Conservation (phyloP, 1,140 invertebrate genomes). For the Pogonus chalceus region DNA sequence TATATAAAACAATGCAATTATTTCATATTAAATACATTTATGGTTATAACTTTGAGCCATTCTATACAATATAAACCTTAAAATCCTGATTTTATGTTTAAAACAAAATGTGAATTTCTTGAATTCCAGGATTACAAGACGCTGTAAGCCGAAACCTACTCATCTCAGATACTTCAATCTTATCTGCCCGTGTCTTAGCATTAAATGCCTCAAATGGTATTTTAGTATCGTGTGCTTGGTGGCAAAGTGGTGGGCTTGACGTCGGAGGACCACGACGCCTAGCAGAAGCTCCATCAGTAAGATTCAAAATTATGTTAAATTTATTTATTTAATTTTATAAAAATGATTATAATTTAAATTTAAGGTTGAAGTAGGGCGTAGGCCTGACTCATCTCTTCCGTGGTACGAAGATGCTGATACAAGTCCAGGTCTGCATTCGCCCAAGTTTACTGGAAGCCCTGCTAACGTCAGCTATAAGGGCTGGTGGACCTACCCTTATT, state of each 20-base stretch:
- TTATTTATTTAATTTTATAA: no score
- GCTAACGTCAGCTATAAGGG: conserved; percentile 54
- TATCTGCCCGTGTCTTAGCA: conserved; percentile 46
- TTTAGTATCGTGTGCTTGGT: conserved; percentile 45
- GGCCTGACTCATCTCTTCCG: conserved; percentile 41
- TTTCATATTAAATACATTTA: no score
- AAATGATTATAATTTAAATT: no score
- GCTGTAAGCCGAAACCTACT: conserved; percentile 47
- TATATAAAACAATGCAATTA: no score
- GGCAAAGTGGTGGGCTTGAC: conserved; percentile 38
- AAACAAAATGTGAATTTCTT: no score
- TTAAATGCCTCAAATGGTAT: conserved; percentile 49
- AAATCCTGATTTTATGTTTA: no score
- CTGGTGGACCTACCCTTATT: conserved; percentile 75
- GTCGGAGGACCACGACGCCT: conserved; percentile 38
- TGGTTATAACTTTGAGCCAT: no score
- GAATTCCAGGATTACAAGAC: conserved; percentile 42
- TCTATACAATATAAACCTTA: no score
- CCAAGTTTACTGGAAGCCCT: conserved; percentile 59
- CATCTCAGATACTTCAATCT: conserved; percentile 42
- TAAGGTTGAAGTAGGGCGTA: conserved; percentile 40
- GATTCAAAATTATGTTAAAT: no score
- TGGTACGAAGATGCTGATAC: conserved; percentile 45
- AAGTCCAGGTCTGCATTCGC: conserved; percentile 44
- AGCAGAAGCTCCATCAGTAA: conserved; percentile 37